Evolutionary conservation across 2,797 vertebrate genomes (phyloP).

Genomic region (Cyprinella venusta): DNA sequence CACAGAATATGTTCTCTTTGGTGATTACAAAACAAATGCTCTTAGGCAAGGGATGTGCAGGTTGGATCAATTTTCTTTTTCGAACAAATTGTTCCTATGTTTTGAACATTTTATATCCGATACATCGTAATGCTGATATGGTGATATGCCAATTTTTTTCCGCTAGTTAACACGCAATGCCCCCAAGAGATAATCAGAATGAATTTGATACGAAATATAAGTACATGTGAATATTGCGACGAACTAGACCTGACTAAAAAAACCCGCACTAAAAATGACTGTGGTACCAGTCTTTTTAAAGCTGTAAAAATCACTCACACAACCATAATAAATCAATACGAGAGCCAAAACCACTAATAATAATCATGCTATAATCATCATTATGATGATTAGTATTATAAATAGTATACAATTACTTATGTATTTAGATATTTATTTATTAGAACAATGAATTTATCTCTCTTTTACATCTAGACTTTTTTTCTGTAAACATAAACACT

Average conservation of each 20-base stretch:
- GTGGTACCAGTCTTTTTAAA: not conserved
- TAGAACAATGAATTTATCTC: not conserved
- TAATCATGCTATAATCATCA: not conserved
- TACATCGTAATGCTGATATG: not conserved
- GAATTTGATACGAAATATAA: not conserved
- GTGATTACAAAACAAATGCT: conserved; percentile 1
- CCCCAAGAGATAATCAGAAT: not conserved
- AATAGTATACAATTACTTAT: not conserved
- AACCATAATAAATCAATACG: not conserved
- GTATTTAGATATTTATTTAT: not conserved
- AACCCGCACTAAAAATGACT: not conserved
- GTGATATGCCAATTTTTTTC: not conserved
- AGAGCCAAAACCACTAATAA: not conserved
- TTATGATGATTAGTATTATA: not conserved
- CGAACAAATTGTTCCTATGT: conserved; percentile 18
- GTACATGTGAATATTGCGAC: not conserved
- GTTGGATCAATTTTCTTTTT: conserved; percentile 23
- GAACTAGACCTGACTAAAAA: not conserved
- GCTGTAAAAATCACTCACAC: not conserved
- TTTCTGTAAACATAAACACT: conserved; percentile 19
- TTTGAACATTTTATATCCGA: not conserved
- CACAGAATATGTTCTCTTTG: conserved; percentile 17
- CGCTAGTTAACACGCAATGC: not conserved
- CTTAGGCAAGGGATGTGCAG: conserved; percentile 3
- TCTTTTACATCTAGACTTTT: conserved; percentile 1